Conservation (phyloP, 1,140 invertebrate genomes). For the Neodiprion lecontei region DNA sequence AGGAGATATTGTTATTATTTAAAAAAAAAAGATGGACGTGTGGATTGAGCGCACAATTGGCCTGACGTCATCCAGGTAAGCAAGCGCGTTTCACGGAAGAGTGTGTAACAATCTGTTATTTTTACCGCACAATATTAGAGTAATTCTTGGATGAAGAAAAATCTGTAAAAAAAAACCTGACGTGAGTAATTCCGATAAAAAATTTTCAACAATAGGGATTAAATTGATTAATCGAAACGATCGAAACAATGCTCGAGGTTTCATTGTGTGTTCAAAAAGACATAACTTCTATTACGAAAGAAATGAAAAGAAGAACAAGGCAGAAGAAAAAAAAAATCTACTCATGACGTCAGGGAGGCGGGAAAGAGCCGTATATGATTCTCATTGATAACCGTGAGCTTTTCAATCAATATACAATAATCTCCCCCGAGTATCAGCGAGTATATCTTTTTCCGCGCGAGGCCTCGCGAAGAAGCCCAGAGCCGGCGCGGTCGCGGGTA, state of each 20-base stretch:
- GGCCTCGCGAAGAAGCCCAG: constrained; percentile 6
- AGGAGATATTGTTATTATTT: constrained; percentile 16
- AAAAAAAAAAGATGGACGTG: constrained; percentile 16
- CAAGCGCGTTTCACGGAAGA: no score
- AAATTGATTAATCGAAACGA: no score
- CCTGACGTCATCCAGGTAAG: no score
- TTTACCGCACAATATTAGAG: not conserved
- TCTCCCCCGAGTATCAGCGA: not conserved
- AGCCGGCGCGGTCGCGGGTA: constrained; percentile 28
- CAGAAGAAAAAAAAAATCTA: not conserved
- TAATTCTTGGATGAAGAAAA: no score
- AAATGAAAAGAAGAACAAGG: not conserved
- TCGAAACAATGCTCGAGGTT: not conserved
- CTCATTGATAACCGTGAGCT: no score
- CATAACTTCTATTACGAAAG: not conserved
- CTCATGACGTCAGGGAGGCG: not conserved
- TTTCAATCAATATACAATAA: not conserved
- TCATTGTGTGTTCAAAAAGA: not conserved
- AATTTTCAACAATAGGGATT: not conserved
- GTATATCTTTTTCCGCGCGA: not conserved
- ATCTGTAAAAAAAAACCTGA: no score
- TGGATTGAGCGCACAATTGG: not conserved
- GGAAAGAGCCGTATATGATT: no score
- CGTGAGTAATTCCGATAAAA: no score
- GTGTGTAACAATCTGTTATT: no score